Evolutionary conservation across 2,888 invertebrate species (phyloP), one percentile per base, ranked within the genome.

Genomic region (Drosophila falleni): DNA sequence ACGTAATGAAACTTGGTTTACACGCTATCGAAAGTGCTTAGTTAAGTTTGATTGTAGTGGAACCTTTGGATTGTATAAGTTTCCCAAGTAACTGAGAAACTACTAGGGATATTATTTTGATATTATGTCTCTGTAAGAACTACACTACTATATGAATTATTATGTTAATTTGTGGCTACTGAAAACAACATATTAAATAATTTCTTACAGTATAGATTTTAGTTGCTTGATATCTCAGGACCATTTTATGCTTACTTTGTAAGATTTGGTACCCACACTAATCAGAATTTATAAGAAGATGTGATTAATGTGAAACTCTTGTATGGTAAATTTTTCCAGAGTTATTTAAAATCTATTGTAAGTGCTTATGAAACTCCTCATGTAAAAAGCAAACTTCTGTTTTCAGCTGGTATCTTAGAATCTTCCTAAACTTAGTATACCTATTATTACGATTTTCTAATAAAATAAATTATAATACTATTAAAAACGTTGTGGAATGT

Each of bases 1-100:
- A n/a, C 23, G 19, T 10, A n/a, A 35, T 16, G 26, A 46, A 33
- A 56, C 19, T 68, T 65, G n/a, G 26, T 15, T 29, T 41, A 15
- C n/a, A 46, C 8, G 31, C n/a, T 23, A 11, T 33, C 2, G 13
- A 31, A 13, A 58, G 11, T 23, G 10, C 3, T 4, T 13, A 26
- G 10, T 13, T 10, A 10, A n/a, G 15, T 33, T 4, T 23, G 10
- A n/a, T 9, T 8, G 29, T 23, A 19, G 31, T 42, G 26, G 10
- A 10, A 0, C 9, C 15, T 8, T n/a, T 58, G 23, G 5, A 0
- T 35, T 0, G 1, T 6, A 1, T 5, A 35, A 35, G 1, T 10
- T 31, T 2, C n/a, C 4, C 33, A 23, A 56, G 44, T 15, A 44
- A 56, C 23, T 44, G 4, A 5, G 6, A 1, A 33, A 3, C 2